These are phyloP conservation scores for Thalassoma bifasciatum DNA, from an alignment of 2,113 vertebrate species.

Conservation along the genomic window DNA sequence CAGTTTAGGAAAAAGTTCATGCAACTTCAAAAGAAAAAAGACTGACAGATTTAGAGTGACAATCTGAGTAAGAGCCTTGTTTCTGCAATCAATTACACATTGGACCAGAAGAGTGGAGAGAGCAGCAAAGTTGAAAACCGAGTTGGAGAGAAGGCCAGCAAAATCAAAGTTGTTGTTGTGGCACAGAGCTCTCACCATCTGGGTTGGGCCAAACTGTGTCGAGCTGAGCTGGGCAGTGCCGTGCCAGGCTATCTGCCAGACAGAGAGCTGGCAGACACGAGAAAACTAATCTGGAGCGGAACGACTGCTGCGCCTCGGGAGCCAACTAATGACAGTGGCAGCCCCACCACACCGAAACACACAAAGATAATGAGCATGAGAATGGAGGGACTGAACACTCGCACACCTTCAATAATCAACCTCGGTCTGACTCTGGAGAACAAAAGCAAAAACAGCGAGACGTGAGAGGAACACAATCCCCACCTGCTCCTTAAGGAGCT, in stretches of 20 bases:
- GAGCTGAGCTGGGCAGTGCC: conserved; percentile 73
- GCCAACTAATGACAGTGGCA: conserved; percentile 81
- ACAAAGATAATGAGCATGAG: conserved; percentile 76
- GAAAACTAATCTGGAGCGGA: conserved; percentile 82
- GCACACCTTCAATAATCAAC: conserved; percentile 64
- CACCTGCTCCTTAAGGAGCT: conserved; percentile 56
- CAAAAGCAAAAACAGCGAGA: conserved; percentile 52
- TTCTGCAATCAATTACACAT: conserved; percentile 49
- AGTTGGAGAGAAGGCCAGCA: conserved; percentile 52
- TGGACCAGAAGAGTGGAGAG: conserved; percentile 39
- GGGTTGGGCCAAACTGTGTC: conserved; percentile 75
- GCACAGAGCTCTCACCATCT: conserved; percentile 78
- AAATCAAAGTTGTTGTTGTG: conserved; percentile 77
- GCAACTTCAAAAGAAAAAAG: conserved; percentile 24
- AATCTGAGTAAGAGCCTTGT: conserved; percentile 57
- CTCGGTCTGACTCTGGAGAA: conserved; percentile 41
- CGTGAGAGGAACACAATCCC: conserved; percentile 44
- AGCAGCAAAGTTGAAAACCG: conserved; percentile 48
- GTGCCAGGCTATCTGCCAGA: conserved; percentile 79
- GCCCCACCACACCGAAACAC: conserved; percentile 69
- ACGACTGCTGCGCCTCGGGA: conserved; percentile 80
- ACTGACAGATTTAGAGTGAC: conserved; percentile 38
- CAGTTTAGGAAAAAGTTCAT: conserved; percentile 12
- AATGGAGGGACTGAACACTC: conserved; percentile 61
- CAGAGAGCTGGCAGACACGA: conserved; percentile 78